Conservation (phyloP, 2,797 vertebrate species). For the Cyclura pinguis region DNA sequence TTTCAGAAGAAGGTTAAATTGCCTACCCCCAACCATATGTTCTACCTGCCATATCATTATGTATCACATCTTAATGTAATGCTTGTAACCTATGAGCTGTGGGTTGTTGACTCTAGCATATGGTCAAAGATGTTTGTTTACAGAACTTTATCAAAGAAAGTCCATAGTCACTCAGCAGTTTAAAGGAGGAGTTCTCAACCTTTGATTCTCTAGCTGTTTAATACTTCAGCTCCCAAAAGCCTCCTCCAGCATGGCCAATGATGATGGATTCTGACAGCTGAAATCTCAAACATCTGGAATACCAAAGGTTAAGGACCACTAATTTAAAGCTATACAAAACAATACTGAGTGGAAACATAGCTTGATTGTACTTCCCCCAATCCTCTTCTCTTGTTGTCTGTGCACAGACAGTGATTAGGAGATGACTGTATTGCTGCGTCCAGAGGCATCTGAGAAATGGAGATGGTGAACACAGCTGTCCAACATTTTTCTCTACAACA, state of each 20-base stretch:
- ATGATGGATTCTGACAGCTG: background rate
- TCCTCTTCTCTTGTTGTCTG: too few relatives aligned
- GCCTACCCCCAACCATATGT: background rate
- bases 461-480: background rate
- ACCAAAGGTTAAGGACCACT: too few relatives aligned
- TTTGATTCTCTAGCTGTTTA: background rate
- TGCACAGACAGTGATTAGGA: background rate
- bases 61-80: constrained; percentile 40
- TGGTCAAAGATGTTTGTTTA: constrained; percentile 54
- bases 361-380: too few relatives aligned
- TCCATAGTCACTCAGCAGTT: constrained; percentile 59
- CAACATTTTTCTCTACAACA: background rate
- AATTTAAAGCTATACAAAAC: constrained; percentile 55
- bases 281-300: too few relatives aligned
- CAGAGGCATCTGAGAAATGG: background rate
- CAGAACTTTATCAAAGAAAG: constrained; percentile 67
- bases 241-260: background rate
- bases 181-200: constrained; percentile 34
- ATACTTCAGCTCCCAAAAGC: background rate
- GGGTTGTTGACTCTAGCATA: constrained; percentile 26
- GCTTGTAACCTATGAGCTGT: constrained; percentile 51
- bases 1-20: constrained; percentile 7
- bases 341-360: constrained; percentile 34
- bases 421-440: too few relatives aligned
- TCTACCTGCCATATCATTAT: constrained; percentile 10